phyloP scores from a whole-genome alignment of 2,888 invertebrate genomes.

The Linnaemya tessellans region DNA sequence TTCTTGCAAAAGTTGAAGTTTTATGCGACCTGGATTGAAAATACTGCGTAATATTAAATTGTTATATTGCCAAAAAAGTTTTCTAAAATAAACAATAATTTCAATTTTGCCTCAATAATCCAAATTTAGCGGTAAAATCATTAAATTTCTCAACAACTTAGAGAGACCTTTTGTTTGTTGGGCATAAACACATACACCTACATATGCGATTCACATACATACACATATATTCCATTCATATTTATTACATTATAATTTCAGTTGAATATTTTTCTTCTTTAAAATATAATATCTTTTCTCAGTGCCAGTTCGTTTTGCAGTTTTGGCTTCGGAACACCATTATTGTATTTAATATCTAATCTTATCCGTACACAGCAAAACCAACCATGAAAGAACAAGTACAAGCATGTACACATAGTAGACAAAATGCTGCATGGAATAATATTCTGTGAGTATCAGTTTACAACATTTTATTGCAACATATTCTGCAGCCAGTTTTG shows the following conservation, averaged over 20 bases:
- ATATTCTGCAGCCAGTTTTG: conserved; percentile 37
- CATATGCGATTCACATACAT: neutral
- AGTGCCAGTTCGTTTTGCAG: neutral
- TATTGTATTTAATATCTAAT: conserved; percentile 48
- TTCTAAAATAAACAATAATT: too few relatives aligned
- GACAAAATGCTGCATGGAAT: conserved; percentile 12
- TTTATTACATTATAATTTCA: conserved; percentile 45
- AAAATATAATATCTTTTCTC: conserved; percentile 37
- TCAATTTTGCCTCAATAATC: too few relatives aligned
- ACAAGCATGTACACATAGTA: neutral
- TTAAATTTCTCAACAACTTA: too few relatives aligned
- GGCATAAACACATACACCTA: neutral
- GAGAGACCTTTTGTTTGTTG: conserved; percentile 2
- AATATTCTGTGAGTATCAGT: conserved; percentile 35
- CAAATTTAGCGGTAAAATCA: too few relatives aligned
- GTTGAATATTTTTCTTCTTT: conserved; percentile 14
- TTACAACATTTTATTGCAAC: conserved; percentile 57
- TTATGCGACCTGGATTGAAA: too few relatives aligned
- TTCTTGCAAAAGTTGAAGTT: too few relatives aligned
- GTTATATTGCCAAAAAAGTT: too few relatives aligned
- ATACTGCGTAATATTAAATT: too few relatives aligned
- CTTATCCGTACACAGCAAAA: conserved; percentile 32
- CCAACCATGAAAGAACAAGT: conserved; percentile 3
- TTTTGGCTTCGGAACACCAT: conserved; percentile 32
- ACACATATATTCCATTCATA: neutral